Conservation (phyloP, 2,113 vertebrate genomes). For the Pardalotus punctatus region DNA sequence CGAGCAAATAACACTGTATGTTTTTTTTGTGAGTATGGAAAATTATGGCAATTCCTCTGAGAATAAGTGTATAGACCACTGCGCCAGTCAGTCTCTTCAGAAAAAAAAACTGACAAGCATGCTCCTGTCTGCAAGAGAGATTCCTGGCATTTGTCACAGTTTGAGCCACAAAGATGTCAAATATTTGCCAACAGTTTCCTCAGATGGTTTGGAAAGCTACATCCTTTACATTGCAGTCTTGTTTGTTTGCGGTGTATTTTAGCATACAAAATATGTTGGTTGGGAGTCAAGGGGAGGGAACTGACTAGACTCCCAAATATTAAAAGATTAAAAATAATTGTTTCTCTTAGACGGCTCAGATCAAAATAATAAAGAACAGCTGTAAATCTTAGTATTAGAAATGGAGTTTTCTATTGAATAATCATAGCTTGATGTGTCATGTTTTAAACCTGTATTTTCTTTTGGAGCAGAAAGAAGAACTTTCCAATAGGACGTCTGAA, state of each 20-base stretch:
- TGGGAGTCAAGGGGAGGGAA: constrained; percentile 13
- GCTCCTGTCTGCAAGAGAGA: constrained; percentile 25
- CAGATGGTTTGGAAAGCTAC: constrained; percentile 50
- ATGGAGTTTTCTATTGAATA: constrained; percentile 48
- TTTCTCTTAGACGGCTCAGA: constrained; percentile 33
- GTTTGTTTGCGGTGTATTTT: constrained; percentile 47
- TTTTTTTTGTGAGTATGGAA: constrained; percentile 20
- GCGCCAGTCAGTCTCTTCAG: constrained; percentile 38
- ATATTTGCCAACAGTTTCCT: constrained; percentile 57
- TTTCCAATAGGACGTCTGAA: constrained; percentile 74
- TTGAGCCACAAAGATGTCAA: constrained; percentile 39
- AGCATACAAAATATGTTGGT: constrained; percentile 25
- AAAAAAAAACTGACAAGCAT: constrained; percentile 20
- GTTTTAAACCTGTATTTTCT: constrained; percentile 69
- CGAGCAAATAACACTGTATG: background rate
- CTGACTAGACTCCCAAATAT: constrained; percentile 20
- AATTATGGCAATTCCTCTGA: constrained; percentile 42
- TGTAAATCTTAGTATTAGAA: constrained; percentile 26
- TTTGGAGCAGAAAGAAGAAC: constrained; percentile 66
- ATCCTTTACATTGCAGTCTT: constrained; percentile 41
- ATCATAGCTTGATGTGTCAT: constrained; percentile 43
- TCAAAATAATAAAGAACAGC: constrained; percentile 62
- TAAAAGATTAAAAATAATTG: constrained; percentile 42
- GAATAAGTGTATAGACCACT: constrained; percentile 11
- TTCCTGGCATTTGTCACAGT: constrained; percentile 55